These are phyloP conservation scores for Mesochorus sp. DNA, from an alignment of 2,888 invertebrate species.

Conservation along the genomic window DNA sequence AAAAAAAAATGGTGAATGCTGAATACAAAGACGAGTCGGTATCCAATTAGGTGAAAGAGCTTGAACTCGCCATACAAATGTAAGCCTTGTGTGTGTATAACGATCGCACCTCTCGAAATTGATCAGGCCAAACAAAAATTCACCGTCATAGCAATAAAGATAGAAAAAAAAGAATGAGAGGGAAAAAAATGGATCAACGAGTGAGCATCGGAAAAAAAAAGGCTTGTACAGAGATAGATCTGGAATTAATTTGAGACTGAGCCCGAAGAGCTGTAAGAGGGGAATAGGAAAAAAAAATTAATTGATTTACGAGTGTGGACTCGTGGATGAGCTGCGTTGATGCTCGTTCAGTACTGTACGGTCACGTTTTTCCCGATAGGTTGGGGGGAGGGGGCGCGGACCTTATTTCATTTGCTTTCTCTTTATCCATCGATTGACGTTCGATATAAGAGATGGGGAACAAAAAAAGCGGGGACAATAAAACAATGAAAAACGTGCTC, in stretches of 20 bases:
- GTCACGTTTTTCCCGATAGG: conserved; percentile 14
- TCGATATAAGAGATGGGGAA: conserved; percentile 23
- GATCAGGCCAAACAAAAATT: background rate
- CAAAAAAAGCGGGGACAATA: too few species aligned
- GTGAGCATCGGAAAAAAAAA: background rate
- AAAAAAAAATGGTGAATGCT: too few species aligned
- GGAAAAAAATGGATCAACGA: too few species aligned
- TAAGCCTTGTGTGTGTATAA: too few species aligned
- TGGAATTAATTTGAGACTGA: conserved; percentile 15
- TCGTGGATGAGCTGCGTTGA: conserved; percentile 2
- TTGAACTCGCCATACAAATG: too few species aligned
- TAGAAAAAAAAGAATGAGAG: too few species aligned
- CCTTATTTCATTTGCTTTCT: conserved; percentile 39
- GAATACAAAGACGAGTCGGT: too few species aligned
- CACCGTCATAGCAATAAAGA: too few species aligned
- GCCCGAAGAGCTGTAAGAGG: background rate
- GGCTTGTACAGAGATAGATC: conserved; percentile 5
- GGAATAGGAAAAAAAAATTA: background rate
- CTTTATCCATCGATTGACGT: background rate
- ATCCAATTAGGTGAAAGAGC: too few species aligned
- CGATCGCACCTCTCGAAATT: too few species aligned
- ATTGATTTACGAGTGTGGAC: conserved; percentile 16
- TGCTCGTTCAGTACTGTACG: conserved; percentile 8
- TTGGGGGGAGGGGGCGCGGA: too few species aligned
- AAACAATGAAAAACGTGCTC: too few species aligned